These are phyloP conservation scores for Climacteris rufus DNA, from an alignment of 2,113 vertebrate species.

Conservation along the genomic window DNA sequence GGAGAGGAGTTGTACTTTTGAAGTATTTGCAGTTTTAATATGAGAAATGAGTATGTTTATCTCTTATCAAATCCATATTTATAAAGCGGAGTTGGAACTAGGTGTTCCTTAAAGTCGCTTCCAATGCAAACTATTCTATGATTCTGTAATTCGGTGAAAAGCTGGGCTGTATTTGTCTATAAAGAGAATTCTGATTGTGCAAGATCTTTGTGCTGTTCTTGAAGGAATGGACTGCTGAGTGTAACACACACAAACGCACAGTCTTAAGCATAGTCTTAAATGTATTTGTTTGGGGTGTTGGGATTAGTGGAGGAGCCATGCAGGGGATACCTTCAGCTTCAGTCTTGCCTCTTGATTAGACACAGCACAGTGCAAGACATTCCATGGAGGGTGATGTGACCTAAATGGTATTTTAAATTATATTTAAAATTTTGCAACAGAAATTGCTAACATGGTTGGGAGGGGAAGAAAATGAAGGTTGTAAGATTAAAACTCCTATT, in stretches of 20 bases:
- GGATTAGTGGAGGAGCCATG: background rate
- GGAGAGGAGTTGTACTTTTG: background rate
- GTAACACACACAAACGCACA: background rate
- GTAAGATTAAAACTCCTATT: background rate
- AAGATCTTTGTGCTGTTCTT: fast-evolving
- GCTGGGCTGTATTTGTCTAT: background rate
- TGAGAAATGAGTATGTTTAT: background rate
- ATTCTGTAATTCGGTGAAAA: background rate
- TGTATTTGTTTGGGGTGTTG: background rate
- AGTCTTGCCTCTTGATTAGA: background rate
- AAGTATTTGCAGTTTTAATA: background rate
- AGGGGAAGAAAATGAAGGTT: background rate
- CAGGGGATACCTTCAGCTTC: background rate
- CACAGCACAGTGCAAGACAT: background rate
- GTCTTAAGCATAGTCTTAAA: background rate
- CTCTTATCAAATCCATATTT: background rate
- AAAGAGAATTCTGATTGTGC: background rate
- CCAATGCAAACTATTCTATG: background rate
- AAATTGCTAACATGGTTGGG: background rate
- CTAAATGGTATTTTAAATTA: background rate
- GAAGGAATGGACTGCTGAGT: background rate
- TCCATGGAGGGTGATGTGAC: background rate
- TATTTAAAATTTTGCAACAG: background rate
- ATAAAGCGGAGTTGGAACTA: background rate
- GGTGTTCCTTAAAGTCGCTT: background rate